Percentiles rank a stretch among this genome's conserved stretches.
These are phyloP conservation scores for Coilia nasus DNA, from an alignment of 2,797 vertebrate genomes.

Conservation along the genomic window DNA sequence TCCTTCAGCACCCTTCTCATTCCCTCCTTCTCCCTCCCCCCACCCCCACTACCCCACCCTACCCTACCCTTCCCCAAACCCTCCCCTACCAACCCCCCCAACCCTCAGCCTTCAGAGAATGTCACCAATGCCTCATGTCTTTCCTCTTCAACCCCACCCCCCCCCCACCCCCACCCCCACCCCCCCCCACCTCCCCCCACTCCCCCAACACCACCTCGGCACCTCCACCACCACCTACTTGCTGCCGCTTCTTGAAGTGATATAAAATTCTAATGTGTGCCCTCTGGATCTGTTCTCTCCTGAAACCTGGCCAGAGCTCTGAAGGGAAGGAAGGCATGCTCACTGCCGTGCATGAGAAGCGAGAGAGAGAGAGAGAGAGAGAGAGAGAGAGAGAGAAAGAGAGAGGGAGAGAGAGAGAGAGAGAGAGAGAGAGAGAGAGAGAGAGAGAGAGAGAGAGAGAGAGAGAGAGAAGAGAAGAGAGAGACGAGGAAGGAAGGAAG, in stretches of 20 bases:
- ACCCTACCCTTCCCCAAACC: neutral
- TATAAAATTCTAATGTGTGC: conserved; percentile 93
- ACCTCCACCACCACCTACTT: conserved; percentile 56
- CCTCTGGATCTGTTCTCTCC: conserved; percentile 85
- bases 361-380: conserved; percentile 22
- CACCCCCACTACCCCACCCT: neutral
- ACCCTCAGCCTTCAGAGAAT: conserved; percentile 83
- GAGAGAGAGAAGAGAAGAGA: neutral
- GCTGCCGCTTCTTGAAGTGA: conserved; percentile 85
- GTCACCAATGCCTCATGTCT: conserved; percentile 85
- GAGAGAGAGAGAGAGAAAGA: conserved; percentile 43
- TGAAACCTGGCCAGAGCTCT: conserved; percentile 87
- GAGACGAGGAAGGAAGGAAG: conserved; percentile 69
- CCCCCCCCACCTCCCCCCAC: conserved; percentile 67
- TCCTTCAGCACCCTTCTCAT: conserved; percentile 42
- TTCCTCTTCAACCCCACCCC: conserved; percentile 49
- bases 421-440: too few species aligned
- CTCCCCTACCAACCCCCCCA: neutral
- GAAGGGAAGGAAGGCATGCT: conserved; percentile 86
- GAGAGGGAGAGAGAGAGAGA: neutral
- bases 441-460: too few species aligned
- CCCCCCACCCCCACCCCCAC: conserved; percentile 39
- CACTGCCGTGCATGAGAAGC: conserved; percentile 79
- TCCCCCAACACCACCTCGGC: conserved; percentile 41
- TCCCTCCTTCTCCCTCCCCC: neutral